These are phyloP conservation scores for Lerema accius DNA, from an alignment of 1,140 invertebrate species.

Conservation along the genomic window DNA sequence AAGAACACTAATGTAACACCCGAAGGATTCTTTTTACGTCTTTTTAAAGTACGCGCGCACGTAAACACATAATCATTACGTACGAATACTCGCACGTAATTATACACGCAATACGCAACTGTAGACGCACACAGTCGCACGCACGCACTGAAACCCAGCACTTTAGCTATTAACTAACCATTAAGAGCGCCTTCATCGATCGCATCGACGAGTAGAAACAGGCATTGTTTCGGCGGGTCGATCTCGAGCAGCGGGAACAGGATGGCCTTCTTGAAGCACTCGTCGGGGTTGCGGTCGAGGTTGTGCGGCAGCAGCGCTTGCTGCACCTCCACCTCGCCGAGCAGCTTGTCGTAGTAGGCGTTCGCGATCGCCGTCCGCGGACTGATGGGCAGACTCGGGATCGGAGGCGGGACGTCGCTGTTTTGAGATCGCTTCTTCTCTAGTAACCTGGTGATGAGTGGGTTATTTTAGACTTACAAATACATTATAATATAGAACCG, in stretches of 20 bases:
- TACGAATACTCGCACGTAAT: too few relatives aligned
- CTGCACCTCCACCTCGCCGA: constrained; percentile 90
- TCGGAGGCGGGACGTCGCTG: constrained; percentile 80
- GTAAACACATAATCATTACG: too few relatives aligned
- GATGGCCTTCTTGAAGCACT: constrained; percentile 94
- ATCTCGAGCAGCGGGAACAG: constrained; percentile 93
- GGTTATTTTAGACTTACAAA: too few relatives aligned
- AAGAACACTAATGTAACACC: too few relatives aligned
- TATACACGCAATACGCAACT: too few relatives aligned
- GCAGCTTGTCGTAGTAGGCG: constrained; percentile 91
- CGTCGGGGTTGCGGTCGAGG: constrained; percentile 92
- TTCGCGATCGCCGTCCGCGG: constrained; percentile 87
- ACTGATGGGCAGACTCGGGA: constrained; percentile 85
- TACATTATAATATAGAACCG: too few relatives aligned
- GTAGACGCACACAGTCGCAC: too few relatives aligned
- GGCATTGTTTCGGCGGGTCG: constrained; percentile 91
- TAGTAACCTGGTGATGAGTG: constrained; percentile 30
- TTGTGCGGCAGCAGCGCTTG: constrained; percentile 88
- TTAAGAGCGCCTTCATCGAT: constrained; percentile 88
- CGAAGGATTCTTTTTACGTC: too few relatives aligned
- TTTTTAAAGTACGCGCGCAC: too few relatives aligned
- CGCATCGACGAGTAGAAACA: constrained; percentile 95
- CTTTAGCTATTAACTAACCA: constrained; percentile 41
- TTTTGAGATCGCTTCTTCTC: constrained; percentile 52
- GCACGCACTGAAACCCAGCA: neutral